Evolutionary conservation across 2,888 invertebrate species (phyloP), one percentile per base, ranked within the genome.

Genomic region (Leptinotarsa tumamoca): DNA sequence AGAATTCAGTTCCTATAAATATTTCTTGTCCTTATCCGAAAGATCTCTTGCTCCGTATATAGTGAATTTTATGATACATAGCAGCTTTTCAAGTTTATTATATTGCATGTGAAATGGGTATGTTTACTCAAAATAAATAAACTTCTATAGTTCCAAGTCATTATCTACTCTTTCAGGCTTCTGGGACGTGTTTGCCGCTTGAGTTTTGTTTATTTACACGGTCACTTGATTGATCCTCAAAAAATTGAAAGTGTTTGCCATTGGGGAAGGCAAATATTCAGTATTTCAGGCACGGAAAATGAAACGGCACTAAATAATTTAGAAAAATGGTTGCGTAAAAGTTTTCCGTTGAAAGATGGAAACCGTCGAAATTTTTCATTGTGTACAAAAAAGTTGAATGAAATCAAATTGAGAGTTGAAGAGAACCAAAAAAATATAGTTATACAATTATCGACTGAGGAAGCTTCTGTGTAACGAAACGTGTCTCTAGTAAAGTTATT

Each of bases 1-100:
- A 83, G 84, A 84, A 85, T 85, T 83, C 81, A 79, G 83, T 82
- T 83, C 83, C 80, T 80, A 82, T 80, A 82, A 83, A 84, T 82
- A 83, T 83, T 85, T 84, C 83, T 81, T 67, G 77, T 75, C 73
- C 80, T 80, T 82, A 83, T 82, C 82, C 78, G 72, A 67, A 56
- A 50, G 72, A 77, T 80, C 79, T 80, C 54, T 52, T 69, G 67
- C 73, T 43, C 52, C 66, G 67, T 74, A 72, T 68, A 78, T 78
- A 76, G 79, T 80, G 80, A 82, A 83, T 82, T 81, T 79, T 80
- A 80, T 80, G 83, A 81, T 82, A 81, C 82, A 81, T 79, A 79
- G 72, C 79, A 71, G 70, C 68, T 75, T 68, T 54, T 49, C 61
- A 80, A 79, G 80, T 83, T 83, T 83, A 83, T 82, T 80, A 82